phyloP scores from a whole-genome alignment of 2,113 vertebrate species.

The Cyanoramphus novaezelandiae region DNA sequence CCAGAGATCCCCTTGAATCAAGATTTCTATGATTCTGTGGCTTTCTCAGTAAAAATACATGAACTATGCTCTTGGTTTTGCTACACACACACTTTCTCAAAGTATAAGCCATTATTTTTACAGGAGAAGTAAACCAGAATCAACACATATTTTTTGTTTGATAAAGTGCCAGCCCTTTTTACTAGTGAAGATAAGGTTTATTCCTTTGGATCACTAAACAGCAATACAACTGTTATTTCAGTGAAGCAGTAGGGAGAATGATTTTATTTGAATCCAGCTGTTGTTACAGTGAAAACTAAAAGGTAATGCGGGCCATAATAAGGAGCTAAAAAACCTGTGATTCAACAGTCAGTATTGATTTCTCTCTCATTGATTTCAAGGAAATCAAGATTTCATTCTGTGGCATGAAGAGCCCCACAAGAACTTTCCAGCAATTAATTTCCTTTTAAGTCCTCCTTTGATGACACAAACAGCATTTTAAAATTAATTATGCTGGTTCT shows the following conservation, averaged over 20 bases:
- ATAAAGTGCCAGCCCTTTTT: not conserved
- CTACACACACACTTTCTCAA: not conserved
- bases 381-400: not conserved
- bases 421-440: conserved; percentile 31
- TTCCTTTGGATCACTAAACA: not conserved
- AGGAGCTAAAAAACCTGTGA: conserved; percentile 13
- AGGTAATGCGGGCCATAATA: not conserved
- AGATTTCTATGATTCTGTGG: not conserved
- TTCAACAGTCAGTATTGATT: conserved; percentile 24
- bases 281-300: conserved; percentile 6
- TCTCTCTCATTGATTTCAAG: not conserved
- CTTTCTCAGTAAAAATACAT: not conserved
- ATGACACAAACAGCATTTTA: not conserved
- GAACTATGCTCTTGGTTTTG: not conserved
- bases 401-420: not conserved
- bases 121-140: not conserved
- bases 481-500: not conserved
- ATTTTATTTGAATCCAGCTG: not conserved
- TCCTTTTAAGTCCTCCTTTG: not conserved
- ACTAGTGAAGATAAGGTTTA: not conserved
- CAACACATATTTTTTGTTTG: not conserved
- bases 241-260: not conserved
- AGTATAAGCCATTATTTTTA: not conserved
- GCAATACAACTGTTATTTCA: not conserved
- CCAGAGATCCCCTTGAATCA: not conserved